Conservation (phyloP, 2,888 invertebrate species). For the Drosophila tanythrix region DNA sequence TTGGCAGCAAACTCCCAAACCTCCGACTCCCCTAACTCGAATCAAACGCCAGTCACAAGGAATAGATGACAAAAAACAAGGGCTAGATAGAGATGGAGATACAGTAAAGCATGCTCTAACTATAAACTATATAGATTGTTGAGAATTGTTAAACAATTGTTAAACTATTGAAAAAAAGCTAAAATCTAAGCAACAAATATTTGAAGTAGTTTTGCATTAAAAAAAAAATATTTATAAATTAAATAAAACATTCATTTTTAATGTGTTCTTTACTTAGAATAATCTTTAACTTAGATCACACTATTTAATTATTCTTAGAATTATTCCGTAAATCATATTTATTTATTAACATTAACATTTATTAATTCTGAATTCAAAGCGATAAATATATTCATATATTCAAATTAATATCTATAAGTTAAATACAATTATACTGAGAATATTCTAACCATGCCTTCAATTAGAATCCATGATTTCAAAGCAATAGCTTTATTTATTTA, state of each 20-base stretch:
- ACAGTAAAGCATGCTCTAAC: conserved; percentile 1
- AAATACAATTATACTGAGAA: neutral
- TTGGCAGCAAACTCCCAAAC: conserved; percentile 9
- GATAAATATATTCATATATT: neutral
- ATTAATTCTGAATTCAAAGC: neutral
- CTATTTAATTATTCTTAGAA: neutral
- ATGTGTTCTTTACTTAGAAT: neutral
- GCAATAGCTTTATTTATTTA: neutral
- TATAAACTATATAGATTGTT: neutral
- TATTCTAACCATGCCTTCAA: neutral
- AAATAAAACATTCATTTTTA: neutral
- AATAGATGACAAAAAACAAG: neutral
- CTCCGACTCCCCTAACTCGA: neutral
- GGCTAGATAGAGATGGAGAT: neutral
- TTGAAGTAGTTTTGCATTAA: neutral
- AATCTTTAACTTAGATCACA: neutral
- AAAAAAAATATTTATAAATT: neutral
- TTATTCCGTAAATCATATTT: neutral
- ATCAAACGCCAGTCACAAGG: conserved; percentile 5
- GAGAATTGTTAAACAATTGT: neutral
- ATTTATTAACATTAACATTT: neutral
- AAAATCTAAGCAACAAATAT: neutral
- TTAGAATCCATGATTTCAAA: neutral
- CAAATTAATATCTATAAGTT: neutral
- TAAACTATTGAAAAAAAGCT: neutral